Conservation (phyloP, 2,797 vertebrate genomes). For the Sebastes miniatus region DNA sequence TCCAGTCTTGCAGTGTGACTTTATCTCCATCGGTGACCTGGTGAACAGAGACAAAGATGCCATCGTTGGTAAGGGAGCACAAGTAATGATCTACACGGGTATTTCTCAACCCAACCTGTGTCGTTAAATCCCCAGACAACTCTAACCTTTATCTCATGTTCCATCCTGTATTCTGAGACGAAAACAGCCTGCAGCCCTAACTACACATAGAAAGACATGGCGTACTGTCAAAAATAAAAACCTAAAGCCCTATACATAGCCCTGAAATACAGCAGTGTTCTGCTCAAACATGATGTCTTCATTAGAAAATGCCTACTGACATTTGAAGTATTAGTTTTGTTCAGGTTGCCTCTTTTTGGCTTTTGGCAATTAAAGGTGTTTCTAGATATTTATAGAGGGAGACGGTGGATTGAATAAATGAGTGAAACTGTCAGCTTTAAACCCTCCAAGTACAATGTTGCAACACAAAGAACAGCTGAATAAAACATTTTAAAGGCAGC, state of each 20-base stretch:
- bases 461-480: not conserved
- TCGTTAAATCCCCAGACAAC: not conserved
- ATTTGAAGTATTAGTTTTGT: not conserved
- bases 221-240: not conserved
- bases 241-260: not conserved
- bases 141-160: not conserved
- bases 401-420: not conserved
- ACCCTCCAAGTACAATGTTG: not conserved
- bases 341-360: not conserved
- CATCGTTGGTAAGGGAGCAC: slow-evolving; percentile 86
- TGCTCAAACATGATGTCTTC: not conserved
- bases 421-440: not conserved
- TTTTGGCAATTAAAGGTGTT: not conserved
- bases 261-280: not conserved
- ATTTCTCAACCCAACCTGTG: not conserved
- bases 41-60: slow-evolving; percentile 90
- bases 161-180: not conserved
- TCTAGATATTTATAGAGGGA: not conserved
- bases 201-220: not conserved
- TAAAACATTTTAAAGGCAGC: not conserved
- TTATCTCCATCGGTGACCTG: slow-evolving; percentile 88
- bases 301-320: not conserved
- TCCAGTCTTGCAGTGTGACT: slow-evolving; percentile 92
- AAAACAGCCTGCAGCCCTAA: not conserved
- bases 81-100: not conserved